Evolutionary conservation across 2,888 invertebrate species (phyloP).

Genomic region (Luffia ferchaultella): DNA sequence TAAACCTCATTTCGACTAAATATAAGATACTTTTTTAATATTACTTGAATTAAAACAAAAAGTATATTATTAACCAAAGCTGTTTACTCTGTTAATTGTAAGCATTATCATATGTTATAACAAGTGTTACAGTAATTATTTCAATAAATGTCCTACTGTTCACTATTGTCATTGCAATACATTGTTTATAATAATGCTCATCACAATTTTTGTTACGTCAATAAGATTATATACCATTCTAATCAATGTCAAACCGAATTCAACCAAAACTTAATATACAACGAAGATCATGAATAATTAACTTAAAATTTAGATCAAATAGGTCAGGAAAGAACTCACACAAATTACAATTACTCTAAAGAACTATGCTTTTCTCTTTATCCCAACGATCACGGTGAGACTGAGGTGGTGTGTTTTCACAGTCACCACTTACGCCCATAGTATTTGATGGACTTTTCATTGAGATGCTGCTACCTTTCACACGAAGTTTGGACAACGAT

Average conservation of each 20-base stretch:
- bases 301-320: background rate
- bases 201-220: constrained; percentile 1
- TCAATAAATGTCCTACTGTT: background rate
- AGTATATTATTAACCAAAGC: constrained; percentile 1
- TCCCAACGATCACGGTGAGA: constrained; percentile 58
- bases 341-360: constrained; percentile 18
- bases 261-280: background rate
- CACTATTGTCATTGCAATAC: background rate
- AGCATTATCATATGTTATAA: constrained; percentile 1
- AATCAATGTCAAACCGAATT: background rate
- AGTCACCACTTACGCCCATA: constrained; percentile 38
- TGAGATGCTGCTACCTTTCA: constrained; percentile 37
- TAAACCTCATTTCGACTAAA: too few species aligned
- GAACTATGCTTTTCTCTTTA: constrained; percentile 55
- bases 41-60: constrained; percentile 3
- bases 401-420: constrained; percentile 59
- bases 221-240: constrained; percentile 3
- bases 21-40: too few species aligned
- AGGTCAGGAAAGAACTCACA: background rate
- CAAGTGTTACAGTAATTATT: constrained; percentile 2
- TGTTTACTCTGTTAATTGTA: constrained; percentile 7
- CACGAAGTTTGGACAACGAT: constrained; percentile 32
- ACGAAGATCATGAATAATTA: background rate
- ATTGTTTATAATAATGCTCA: constrained; percentile 6
- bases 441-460: constrained; percentile 40